Evolutionary conservation across 2,113 vertebrate genomes (phyloP), one percentile per base, ranked within the genome.

Genomic region (Diglossa brunneiventris): DNA sequence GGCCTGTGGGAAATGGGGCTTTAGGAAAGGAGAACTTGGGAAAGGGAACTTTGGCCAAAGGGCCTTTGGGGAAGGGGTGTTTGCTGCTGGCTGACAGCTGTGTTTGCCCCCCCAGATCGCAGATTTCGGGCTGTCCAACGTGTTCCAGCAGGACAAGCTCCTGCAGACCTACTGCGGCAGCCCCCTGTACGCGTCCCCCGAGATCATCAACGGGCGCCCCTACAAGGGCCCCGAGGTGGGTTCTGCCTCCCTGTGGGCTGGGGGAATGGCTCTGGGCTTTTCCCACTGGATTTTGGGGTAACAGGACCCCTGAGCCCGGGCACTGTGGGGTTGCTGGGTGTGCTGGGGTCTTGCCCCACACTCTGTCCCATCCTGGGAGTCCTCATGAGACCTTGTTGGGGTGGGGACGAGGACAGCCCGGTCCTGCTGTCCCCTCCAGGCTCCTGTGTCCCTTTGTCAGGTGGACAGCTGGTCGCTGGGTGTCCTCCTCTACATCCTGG

Each of bases 381-480:
- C 22, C 50, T 7, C 7, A 1, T 7, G 42, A 30, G 49, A 7
- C 22, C n/a, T 20, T 42, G 69, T 13, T 1, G 2, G 67, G 70
- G 9, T 33, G 28, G 58, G 37, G 31, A 13, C 3, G 3, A 0
- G 61, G 28, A 17, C 42, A 78, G 35, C 31, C 35, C 0, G 0
- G 27, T 28, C 81, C 87, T 33, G 61, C 66, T 37, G 39, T 47
- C 78, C 53, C 13, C 70, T 63, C 11, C 63, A 95, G 5, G 56
- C 46, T 50, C 13, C 0, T 46, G 31, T 53, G 13, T 64, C 44
- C 79, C 30, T 63, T 15, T 93, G 96, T 5, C 98, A 99, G 98
- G 99, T 99, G 94, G 99, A 99, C 97, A 99, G 99, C 91, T 99
- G 99, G 99, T 99, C 99, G 53, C 98, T 99, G 42, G 99, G 99